Conservation (phyloP, 2,113 vertebrate species). For the Oceanites oceanicus region DNA sequence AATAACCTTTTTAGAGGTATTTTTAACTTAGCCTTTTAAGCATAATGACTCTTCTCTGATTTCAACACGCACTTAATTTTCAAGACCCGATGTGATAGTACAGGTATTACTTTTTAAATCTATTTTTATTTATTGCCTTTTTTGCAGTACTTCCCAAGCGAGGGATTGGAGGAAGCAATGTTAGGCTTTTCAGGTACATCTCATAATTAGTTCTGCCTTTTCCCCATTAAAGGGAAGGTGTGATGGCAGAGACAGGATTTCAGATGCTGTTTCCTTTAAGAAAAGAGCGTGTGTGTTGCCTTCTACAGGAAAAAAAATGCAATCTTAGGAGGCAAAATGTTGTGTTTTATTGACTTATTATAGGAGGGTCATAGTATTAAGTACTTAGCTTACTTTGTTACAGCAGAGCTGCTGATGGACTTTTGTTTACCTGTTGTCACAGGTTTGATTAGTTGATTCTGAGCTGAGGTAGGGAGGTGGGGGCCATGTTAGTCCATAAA, state of each 20-base stretch:
- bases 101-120: not conserved
- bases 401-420: not conserved
- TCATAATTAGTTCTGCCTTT: not conserved
- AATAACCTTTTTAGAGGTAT: not conserved
- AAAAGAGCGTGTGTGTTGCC: not conserved
- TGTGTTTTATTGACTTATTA: not conserved
- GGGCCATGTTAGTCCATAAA: fast-evolving
- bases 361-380: not conserved
- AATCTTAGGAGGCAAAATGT: not conserved
- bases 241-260: not conserved
- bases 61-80: slow-evolving; percentile 3
- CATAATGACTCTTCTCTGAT: not conserved
- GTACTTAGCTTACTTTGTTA: not conserved
- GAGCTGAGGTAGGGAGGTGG: not conserved
- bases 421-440: not conserved
- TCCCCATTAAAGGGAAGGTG: not conserved
- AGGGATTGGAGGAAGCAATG: not conserved
- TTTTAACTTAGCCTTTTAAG: slow-evolving; percentile 2
- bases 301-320: not conserved
- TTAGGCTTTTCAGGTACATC: not conserved
- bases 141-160: not conserved
- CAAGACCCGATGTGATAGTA: not conserved
- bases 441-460: not conserved
- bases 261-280: not conserved
- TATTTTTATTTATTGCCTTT: not conserved